These are phyloP conservation scores for Natator depressus DNA, from an alignment of 2,113 vertebrate species.

Conservation along the genomic window DNA sequence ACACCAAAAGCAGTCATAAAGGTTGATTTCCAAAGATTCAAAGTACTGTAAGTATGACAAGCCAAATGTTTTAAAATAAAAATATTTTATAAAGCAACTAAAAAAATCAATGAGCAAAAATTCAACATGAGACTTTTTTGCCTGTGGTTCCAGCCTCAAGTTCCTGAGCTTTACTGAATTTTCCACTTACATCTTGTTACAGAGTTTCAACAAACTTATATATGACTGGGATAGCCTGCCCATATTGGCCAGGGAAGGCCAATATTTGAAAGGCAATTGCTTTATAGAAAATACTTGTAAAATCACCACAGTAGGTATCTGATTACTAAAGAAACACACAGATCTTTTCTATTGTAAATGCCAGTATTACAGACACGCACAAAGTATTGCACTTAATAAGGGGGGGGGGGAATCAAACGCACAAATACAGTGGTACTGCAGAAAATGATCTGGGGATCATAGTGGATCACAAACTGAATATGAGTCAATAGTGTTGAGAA, in stretches of 20 bases:
- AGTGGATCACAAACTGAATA: too few species aligned
- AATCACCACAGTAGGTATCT: conserved; percentile 50
- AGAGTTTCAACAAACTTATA: neutral
- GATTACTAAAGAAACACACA: conserved; percentile 18
- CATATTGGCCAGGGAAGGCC: neutral
- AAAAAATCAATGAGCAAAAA: neutral
- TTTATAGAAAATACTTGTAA: conserved; percentile 15
- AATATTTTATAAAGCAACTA: neutral
- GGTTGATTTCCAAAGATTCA: neutral
- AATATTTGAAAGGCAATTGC: conserved; percentile 30
- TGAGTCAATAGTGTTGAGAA: too few species aligned
- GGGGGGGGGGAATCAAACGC: too few species aligned
- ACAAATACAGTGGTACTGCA: too few species aligned
- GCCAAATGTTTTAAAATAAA: neutral
- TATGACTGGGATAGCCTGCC: neutral
- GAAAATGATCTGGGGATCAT: too few species aligned
- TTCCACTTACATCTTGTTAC: neutral
- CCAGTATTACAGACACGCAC: neutral
- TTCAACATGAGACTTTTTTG: neutral
- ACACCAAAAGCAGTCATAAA: neutral
- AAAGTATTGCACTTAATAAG: neutral
- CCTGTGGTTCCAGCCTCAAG: neutral
- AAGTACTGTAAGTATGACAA: neutral
- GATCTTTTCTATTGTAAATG: conserved; percentile 20
- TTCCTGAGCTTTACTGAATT: neutral